Evolutionary conservation across 1,140 invertebrate species (phyloP).

Genomic region (Sesamia nonagrioides): DNA sequence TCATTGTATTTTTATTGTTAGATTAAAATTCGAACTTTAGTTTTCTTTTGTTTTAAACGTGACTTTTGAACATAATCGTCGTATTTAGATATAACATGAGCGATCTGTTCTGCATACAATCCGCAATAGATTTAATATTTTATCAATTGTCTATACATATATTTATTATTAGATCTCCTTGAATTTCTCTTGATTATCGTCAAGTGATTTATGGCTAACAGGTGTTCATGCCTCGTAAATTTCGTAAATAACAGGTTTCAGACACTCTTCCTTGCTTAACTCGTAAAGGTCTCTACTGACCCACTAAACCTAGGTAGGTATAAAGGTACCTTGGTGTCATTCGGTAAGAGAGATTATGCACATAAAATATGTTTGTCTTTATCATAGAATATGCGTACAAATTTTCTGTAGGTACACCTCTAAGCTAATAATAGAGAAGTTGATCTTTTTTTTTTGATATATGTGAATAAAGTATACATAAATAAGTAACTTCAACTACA

Average conservation of each 20-base stretch:
- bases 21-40: background rate
- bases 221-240: background rate
- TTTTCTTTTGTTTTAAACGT: conserved; percentile 1
- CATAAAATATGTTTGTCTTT: background rate
- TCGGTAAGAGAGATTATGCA: background rate
- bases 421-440: too few species aligned
- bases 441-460: too few species aligned
- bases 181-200: background rate
- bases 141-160: too few species aligned
- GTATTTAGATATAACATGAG: too few species aligned
- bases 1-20: conserved; percentile 20
- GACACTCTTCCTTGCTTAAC: conserved; percentile 11
- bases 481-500: too few species aligned
- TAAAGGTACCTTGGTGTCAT: background rate
- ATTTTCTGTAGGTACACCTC: too few species aligned
- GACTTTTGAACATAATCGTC: background rate
- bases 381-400: too few species aligned
- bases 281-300: conserved; percentile 11
- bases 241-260: background rate
- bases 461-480: too few species aligned
- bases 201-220: background rate
- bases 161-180: background rate
- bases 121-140: too few species aligned
- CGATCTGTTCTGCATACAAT: too few species aligned
- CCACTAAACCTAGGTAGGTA: conserved; percentile 8